Percentiles rank a stretch among this genome's conserved stretches.
phyloP scores from a whole-genome alignment of 2,797 vertebrate species.

The Danio jaintianensis region DNA sequence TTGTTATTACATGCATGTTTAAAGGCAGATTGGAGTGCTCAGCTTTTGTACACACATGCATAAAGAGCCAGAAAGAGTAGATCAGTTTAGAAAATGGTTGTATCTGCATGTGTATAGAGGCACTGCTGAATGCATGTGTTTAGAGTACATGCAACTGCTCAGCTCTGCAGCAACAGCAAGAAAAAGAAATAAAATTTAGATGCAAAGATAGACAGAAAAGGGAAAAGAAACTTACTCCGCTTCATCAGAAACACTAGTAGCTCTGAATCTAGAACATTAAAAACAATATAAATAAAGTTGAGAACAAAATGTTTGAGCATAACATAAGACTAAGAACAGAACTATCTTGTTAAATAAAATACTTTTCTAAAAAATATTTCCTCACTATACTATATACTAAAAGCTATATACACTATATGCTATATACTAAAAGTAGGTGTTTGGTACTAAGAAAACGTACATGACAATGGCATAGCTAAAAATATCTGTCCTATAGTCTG shows the following conservation, averaged over 20 bases:
- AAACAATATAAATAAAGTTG: constrained; percentile 39
- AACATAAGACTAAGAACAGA: neutral
- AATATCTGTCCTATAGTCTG: too few relatives aligned
- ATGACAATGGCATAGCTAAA: too few relatives aligned
- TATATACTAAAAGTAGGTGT: too few relatives aligned
- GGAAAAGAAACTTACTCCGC: constrained; percentile 88
- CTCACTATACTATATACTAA: too few relatives aligned
- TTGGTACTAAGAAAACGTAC: too few relatives aligned
- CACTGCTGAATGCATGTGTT: constrained; percentile 73
- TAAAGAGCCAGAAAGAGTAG: constrained; percentile 17
- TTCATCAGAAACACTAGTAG: constrained; percentile 94
- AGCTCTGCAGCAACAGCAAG: constrained; percentile 12
- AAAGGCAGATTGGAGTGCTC: constrained; percentile 24
- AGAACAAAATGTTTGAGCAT: constrained; percentile 11
- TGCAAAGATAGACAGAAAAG: constrained; percentile 47
- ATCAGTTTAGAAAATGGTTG: neutral
- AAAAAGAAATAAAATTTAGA: constrained; percentile 52
- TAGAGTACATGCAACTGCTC: constrained; percentile 61
- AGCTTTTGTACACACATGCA: constrained; percentile 65
- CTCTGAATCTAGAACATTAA: constrained; percentile 94
- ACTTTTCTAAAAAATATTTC: too few relatives aligned
- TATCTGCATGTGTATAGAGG: constrained; percentile 19
- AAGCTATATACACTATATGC: too few relatives aligned
- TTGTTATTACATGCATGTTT: constrained; percentile 38
- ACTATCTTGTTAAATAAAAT: too few relatives aligned